These are phyloP conservation scores for Metellina segmentata DNA, from an alignment of 2,888 invertebrate genomes.

Conservation along the genomic window DNA sequence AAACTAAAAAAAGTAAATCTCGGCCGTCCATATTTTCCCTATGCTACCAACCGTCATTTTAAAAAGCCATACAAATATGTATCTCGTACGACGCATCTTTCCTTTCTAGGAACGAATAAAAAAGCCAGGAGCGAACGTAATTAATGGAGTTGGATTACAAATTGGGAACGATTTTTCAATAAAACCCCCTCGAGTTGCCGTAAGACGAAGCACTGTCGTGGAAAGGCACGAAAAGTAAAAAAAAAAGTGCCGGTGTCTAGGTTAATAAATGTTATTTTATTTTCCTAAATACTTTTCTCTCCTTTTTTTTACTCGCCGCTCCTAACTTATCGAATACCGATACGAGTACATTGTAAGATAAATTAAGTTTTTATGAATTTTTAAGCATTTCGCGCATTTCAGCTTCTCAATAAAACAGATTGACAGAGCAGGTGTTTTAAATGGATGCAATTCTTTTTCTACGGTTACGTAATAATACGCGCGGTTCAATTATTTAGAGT, in stretches of 20 bases:
- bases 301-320: conserved; percentile 3
- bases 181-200: conserved; percentile 18
- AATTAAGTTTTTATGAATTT: conserved; percentile 44
- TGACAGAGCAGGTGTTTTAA: conserved; percentile 33
- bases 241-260: conserved; percentile 35
- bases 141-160: conserved; percentile 65
- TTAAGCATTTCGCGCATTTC: conserved; percentile 12
- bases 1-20: neutral
- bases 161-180: conserved; percentile 66
- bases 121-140: conserved; percentile 19
- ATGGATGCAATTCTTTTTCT: conserved; percentile 9
- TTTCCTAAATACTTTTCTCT: conserved; percentile 37
- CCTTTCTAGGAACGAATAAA: conserved; percentile 1
- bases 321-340: conserved; percentile 44
- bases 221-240: neutral
- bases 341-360: conserved; percentile 34
- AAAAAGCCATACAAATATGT: conserved; percentile 38
- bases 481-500: neutral
- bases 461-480: neutral
- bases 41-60: conserved; percentile 23
- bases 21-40: conserved; percentile 2
- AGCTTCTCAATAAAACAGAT: conserved; percentile 22
- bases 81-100: conserved; percentile 23
- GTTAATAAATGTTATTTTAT: conserved; percentile 45
- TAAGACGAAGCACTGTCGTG: conserved; percentile 20